Conservation (phyloP, 1,140 invertebrate genomes). For the Dinoponera quadriceps region DNA sequence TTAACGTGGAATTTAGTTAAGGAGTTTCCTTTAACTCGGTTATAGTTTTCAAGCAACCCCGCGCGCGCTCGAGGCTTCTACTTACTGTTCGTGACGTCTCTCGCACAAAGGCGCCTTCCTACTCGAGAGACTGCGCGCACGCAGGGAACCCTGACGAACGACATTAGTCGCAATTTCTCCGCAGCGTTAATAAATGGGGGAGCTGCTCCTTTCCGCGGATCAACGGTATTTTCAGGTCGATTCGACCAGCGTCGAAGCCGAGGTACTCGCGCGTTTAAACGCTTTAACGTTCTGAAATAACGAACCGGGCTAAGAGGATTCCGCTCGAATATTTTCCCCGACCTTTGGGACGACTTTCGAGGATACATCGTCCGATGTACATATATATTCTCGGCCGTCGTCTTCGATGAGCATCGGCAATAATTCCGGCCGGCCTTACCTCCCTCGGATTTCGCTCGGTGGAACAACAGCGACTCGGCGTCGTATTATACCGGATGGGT, state of each 20-base stretch:
- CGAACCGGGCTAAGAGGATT: no score
- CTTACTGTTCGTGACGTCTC: constrained; percentile 42
- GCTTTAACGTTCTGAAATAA: no score
- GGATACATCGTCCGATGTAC: no score
- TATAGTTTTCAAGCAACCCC: constrained; percentile 71
- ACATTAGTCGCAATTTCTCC: constrained; percentile 3
- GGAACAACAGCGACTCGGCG: not conserved
- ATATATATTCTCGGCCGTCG: no score
- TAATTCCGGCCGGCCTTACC: not conserved
- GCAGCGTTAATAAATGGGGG: not conserved
- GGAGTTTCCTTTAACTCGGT: constrained; percentile 71
- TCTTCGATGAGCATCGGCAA: not conserved
- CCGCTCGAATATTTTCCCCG: no score
- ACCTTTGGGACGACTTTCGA: no score
- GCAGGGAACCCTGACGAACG: constrained; percentile 6
- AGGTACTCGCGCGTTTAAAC: no score
- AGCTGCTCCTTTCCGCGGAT: not conserved
- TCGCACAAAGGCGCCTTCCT: constrained; percentile 18
- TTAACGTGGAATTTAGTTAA: constrained; percentile 76
- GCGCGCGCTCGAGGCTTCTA: constrained; percentile 8
- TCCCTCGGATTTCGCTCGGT: not conserved
- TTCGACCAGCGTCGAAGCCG: no score
- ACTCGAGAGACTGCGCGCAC: not conserved
- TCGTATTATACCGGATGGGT: not conserved
- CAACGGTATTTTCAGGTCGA: not conserved